Conservation (phyloP, 2,888 invertebrate species). For the Drosophila antonietae region DNA sequence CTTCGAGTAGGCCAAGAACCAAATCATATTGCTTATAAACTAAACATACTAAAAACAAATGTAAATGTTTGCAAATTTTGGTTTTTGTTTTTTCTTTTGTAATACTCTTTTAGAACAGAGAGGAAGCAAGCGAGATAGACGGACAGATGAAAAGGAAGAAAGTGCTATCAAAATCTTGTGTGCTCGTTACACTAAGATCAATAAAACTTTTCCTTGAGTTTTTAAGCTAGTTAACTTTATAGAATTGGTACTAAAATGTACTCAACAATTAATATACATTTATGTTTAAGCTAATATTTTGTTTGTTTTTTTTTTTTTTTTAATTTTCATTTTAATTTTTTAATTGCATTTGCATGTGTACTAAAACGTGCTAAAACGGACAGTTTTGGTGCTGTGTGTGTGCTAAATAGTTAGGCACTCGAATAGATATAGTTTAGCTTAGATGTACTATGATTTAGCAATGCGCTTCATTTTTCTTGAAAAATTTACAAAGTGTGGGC, state of each 20-base stretch:
- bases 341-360: constrained; percentile 55
- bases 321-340: constrained; percentile 18
- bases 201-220: constrained; percentile 30
- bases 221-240: constrained; percentile 46
- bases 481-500: constrained; percentile 58
- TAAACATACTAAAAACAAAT: constrained; percentile 67
- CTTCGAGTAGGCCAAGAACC: constrained; percentile 21
- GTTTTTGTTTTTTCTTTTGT: constrained; percentile 39
- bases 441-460: constrained; percentile 23
- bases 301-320: not conserved
- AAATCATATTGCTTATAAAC: constrained; percentile 59
- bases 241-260: constrained; percentile 45
- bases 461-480: constrained; percentile 25
- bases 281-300: constrained; percentile 13
- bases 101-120: constrained; percentile 70
- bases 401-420: constrained; percentile 52
- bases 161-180: constrained; percentile 39
- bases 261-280: constrained; percentile 39
- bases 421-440: constrained; percentile 31
- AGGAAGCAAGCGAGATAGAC: constrained; percentile 6
- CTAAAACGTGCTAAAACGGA: constrained; percentile 69
- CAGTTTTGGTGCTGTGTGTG: constrained; percentile 61
- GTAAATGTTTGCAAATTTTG: constrained; percentile 28
- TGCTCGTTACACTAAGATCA: constrained; percentile 48
- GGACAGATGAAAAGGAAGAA: not conserved